Evolutionary conservation across 2,113 vertebrate genomes (phyloP).

Genomic region (Propithecus coquereli): DNA sequence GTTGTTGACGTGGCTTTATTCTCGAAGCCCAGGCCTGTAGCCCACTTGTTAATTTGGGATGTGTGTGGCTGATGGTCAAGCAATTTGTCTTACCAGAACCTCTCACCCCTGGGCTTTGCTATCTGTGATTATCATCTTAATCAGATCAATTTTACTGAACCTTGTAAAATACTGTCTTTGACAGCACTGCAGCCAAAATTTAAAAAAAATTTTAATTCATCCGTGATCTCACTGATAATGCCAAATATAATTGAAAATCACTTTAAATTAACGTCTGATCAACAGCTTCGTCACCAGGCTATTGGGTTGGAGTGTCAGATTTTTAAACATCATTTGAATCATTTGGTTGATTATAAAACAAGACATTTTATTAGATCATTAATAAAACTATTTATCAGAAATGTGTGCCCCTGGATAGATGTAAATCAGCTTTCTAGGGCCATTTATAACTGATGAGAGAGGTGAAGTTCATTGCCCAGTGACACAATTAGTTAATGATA

Average conservation of each 20-base stretch:
- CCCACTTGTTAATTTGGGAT: not conserved
- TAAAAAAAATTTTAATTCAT: not conserved
- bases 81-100: not conserved
- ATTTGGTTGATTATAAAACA: constrained; percentile 44
- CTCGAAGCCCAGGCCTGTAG: not conserved
- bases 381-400: constrained; percentile 45
- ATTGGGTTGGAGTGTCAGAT: not conserved
- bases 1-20: not conserved
- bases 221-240: constrained; percentile 20
- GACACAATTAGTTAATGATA: not conserved
- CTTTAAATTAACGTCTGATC: constrained; percentile 24
- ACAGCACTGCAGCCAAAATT: not conserved
- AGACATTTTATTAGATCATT: constrained; percentile 48
- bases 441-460: constrained; percentile 15
- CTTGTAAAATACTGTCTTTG: constrained; percentile 28
- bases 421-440: constrained; percentile 1
- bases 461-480: not conserved
- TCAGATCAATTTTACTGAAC: not conserved
- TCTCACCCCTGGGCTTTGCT: not conserved
- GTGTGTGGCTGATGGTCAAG: not conserved
- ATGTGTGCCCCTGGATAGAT: constrained; percentile 1
- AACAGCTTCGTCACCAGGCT: not conserved
- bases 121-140: not conserved
- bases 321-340: constrained; percentile 47
- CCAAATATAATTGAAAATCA: constrained; percentile 51